Evolutionary conservation across 2,113 vertebrate species (phyloP).

Genomic region (Forbesichthys agassizii): DNA sequence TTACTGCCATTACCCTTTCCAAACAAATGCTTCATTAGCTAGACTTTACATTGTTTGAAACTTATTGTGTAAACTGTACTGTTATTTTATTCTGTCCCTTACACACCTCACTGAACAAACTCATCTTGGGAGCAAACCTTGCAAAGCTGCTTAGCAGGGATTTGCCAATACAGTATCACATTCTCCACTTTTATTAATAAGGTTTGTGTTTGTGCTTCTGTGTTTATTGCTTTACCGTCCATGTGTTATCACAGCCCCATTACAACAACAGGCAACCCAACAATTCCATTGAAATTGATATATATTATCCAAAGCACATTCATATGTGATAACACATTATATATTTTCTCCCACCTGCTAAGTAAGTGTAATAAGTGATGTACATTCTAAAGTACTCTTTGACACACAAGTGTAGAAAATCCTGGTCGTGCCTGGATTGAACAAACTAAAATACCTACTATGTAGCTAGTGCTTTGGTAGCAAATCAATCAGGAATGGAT

Average conservation of each 20-base stretch:
- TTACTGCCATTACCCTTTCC: neutral
- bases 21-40: constrained; percentile 26
- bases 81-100: constrained; percentile 3
- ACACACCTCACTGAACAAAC: constrained; percentile 51
- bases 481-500: neutral
- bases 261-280: neutral
- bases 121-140: constrained; percentile 35
- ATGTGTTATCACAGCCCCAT: constrained; percentile 46
- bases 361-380: no score
- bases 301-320: neutral
- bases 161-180: constrained; percentile 58
- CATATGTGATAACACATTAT: no score
- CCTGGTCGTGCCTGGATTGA: no score
- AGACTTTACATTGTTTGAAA: constrained; percentile 34
- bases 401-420: no score
- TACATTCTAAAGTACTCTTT: no score
- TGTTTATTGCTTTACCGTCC: constrained; percentile 37
- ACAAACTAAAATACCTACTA: no score
- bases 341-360: no score
- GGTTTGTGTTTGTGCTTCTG: constrained; percentile 16
- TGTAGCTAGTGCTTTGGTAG: neutral
- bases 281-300: constrained; percentile 13
- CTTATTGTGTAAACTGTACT: constrained; percentile 22
- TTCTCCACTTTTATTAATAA: constrained; percentile 27
- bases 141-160: constrained; percentile 71